Conservation (phyloP, 2,113 vertebrate species). For the Heterotis niloticus region DNA sequence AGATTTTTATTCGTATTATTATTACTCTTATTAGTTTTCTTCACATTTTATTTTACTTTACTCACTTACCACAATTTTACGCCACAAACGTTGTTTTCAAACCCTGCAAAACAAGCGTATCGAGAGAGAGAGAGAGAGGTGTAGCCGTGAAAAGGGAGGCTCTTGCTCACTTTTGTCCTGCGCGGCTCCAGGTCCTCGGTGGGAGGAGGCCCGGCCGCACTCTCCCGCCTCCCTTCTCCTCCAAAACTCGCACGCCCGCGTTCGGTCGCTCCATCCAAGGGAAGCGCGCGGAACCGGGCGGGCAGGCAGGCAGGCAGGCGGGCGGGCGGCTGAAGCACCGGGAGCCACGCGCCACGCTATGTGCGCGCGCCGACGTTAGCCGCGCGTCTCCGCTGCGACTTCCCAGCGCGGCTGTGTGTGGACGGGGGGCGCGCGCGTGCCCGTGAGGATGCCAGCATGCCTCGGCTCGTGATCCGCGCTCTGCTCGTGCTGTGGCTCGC, state of each 20-base stretch:
- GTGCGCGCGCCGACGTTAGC: too few relatives aligned
- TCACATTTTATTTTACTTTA: too few relatives aligned
- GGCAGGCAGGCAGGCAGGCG: too few relatives aligned
- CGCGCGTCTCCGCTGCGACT: neutral
- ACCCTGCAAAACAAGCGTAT: too few relatives aligned
- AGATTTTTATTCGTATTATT: too few relatives aligned
- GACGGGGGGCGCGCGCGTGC: neutral
- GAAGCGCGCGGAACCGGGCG: conserved; percentile 27
- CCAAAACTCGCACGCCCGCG: conserved; percentile 48
- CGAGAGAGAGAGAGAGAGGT: too few relatives aligned
- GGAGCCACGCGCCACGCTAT: neutral
- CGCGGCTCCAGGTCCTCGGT: conserved; percentile 54
- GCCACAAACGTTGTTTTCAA: too few relatives aligned
- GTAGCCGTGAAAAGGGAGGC: conserved; percentile 55
- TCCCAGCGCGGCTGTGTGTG: conserved; percentile 16
- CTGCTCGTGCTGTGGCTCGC: conserved; percentile 67
- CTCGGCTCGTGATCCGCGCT: conserved; percentile 56
- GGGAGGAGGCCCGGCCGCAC: conserved; percentile 55
- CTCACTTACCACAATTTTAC: too few relatives aligned
- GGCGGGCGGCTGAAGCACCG: conserved; percentile 27
- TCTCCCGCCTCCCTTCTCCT: conserved; percentile 58
- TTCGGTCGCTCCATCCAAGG: conserved; percentile 52
- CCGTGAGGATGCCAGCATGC: conserved; percentile 71
- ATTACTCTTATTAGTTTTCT: too few relatives aligned
- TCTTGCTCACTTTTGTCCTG: conserved; percentile 57